phyloP scores from a whole-genome alignment of 2,888 invertebrate genomes.

The Coenonympha arcania region DNA sequence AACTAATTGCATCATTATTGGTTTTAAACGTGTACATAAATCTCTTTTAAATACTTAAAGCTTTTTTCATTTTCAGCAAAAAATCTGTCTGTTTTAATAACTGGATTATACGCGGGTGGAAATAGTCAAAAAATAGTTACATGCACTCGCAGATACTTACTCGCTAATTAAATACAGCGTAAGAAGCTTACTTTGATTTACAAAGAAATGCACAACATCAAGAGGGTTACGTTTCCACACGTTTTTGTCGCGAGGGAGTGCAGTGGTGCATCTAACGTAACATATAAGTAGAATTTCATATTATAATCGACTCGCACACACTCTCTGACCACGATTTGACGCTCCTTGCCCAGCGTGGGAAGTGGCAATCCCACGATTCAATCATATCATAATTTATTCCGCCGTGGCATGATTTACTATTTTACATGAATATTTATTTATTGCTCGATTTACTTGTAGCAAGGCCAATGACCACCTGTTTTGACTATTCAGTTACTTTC shows the following conservation, averaged over 20 bases:
- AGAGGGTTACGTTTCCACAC: constrained; percentile 48
- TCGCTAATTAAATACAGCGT: not conserved
- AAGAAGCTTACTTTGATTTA: constrained; percentile 2
- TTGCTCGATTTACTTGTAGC: not conserved
- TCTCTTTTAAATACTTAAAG: no score
- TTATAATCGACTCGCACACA: constrained; percentile 36
- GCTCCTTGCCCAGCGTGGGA: constrained; percentile 61
- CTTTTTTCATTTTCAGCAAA: no score
- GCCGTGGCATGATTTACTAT: constrained; percentile 4
- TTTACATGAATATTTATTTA: constrained; percentile 8
- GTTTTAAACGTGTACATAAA: no score
- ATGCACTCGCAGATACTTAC: no score
- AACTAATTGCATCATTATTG: no score
- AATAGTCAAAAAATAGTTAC: no score
- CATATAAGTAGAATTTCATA: constrained; percentile 64
- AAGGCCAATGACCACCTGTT: not conserved
- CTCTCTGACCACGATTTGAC: constrained; percentile 57
- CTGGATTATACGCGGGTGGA: no score
- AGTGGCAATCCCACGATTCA: constrained; percentile 43
- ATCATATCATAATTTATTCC: constrained; percentile 3
- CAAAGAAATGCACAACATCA: constrained; percentile 26
- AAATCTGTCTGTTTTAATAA: no score
- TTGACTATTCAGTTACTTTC: not conserved
- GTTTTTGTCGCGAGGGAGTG: constrained; percentile 53
- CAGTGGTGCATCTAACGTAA: constrained; percentile 55